phyloP scores from a whole-genome alignment of 2,113 vertebrate genomes.

The Odobenus rosmarus region DNA sequence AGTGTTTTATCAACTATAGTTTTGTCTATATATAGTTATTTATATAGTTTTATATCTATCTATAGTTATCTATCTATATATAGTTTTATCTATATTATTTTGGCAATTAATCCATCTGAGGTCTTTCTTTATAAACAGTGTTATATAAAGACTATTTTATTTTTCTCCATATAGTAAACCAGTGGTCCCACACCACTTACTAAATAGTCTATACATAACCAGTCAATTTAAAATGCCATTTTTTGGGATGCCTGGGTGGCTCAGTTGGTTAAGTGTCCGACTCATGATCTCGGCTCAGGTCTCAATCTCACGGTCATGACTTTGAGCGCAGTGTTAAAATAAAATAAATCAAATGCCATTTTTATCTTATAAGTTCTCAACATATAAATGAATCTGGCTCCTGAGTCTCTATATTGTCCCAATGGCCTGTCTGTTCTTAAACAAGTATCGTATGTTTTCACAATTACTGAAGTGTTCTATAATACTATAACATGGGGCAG shows the following conservation, averaged over 20 bases:
- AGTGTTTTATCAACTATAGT: slow-evolving; percentile 23
- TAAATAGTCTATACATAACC: neutral
- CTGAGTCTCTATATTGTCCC: neutral
- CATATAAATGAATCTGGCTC: neutral
- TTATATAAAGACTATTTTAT: neutral
- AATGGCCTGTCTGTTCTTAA: neutral
- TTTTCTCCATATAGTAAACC: neutral
- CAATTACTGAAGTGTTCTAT: neutral
- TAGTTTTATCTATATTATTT: neutral
- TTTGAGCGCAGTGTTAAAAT: neutral
- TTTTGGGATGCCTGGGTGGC: neutral
- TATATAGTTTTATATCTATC: neutral
- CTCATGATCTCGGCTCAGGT: neutral
- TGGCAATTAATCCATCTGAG: neutral
- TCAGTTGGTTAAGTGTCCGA: neutral
- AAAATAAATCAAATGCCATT: neutral
- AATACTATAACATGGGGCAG: neutral
- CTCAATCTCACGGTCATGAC: neutral
- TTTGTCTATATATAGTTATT: neutral
- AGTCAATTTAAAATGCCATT: neutral
- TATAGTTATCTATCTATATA: neutral
- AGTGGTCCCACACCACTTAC: neutral
- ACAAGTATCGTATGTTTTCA: neutral
- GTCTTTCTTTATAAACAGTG: neutral
- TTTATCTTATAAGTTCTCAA: slow-evolving; percentile 23